Base-by-base conservation (phyloP, 1,140 invertebrate genomes). In the Gryon sp. region DNA sequence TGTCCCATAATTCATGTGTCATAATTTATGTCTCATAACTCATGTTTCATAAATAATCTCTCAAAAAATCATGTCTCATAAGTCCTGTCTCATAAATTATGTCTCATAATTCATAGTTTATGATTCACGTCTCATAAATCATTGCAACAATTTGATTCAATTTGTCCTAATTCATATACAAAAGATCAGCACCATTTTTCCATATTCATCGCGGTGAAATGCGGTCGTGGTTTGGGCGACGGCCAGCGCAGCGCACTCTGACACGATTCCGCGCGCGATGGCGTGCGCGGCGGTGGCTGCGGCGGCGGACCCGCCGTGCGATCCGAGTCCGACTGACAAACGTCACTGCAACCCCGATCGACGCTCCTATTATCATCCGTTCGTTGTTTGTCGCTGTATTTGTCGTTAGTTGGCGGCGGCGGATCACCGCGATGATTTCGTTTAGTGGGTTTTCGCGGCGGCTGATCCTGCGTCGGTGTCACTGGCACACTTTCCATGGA, bases 401-500 rank as follows among this genome's bases (percentile, higher is more conserved):
- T n/a, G n/a, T n/a, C n/a, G n/a, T n/a, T n/a, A n/a, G n/a, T n/a
- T n/a, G n/a, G n/a, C n/a, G n/a, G n/a, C n/a, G 90, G 89, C 4
- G 84, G 85, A 78, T 92, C 90, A 2, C 90, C 90, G 63, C 90
- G 90, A 55, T 92, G 85, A 59, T 90, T 91, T 22, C 91, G 84
- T 74, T 92, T 92, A 2, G 82, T 85, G 0, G 90, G 84, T 62
- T 90, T 91, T 79, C 63, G 82, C 80, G 12, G 66, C 26, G 82
- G n/a, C n/a, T n/a, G 22, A 1, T 83, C 80, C 12, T 86, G 84
- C 12, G 79, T 55, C 4, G 79, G 74, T 2, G 82, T 24, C 9
- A 87, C 80, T 2, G 87, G 86, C 1, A 82, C 80, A 18, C 88
- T 89, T 62, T 91, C 92, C 0, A 95, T 91, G 0, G 94, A 95